Conservation (phyloP, 2,113 vertebrate genomes). For the Rhynchopsitta pachyrhyncha region DNA sequence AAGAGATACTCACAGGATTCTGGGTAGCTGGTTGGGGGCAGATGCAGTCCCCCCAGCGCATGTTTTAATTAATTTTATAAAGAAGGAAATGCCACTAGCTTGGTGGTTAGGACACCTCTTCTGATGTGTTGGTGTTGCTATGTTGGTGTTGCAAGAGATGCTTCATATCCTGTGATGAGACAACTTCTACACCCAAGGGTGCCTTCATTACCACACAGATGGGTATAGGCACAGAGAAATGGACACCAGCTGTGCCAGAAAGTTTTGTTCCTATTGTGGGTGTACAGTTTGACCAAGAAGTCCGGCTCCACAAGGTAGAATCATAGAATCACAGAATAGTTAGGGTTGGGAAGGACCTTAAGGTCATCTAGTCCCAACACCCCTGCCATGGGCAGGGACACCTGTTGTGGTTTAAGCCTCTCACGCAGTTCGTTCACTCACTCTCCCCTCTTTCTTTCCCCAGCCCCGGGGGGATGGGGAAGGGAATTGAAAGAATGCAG, state of each 20-base stretch:
- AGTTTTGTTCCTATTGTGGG: background rate
- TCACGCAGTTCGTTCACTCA: too few relatives aligned
- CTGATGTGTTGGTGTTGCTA: background rate
- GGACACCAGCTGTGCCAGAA: background rate
- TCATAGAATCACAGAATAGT: too few relatives aligned
- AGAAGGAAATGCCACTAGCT: background rate
- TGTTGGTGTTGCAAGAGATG: background rate
- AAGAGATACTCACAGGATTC: background rate
- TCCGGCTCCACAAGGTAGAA: background rate
- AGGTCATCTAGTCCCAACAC: too few relatives aligned
- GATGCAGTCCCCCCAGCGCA: background rate
- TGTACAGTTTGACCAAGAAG: background rate
- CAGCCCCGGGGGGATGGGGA: too few relatives aligned
- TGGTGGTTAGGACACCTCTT: background rate
- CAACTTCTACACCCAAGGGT: background rate
- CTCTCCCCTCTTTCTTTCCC: too few relatives aligned
- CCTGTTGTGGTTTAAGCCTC: too few relatives aligned
- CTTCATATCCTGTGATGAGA: background rate
- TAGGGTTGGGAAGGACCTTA: too few relatives aligned
- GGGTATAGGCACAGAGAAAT: background rate
- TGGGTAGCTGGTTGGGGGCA: rapidly evolving
- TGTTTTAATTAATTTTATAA: background rate
- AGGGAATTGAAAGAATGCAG: too few relatives aligned
- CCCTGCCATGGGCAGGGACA: too few relatives aligned
- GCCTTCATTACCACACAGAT: background rate